Base-by-base conservation (phyloP, 2,113 vertebrate genomes). In the Prunella himalayana region DNA sequence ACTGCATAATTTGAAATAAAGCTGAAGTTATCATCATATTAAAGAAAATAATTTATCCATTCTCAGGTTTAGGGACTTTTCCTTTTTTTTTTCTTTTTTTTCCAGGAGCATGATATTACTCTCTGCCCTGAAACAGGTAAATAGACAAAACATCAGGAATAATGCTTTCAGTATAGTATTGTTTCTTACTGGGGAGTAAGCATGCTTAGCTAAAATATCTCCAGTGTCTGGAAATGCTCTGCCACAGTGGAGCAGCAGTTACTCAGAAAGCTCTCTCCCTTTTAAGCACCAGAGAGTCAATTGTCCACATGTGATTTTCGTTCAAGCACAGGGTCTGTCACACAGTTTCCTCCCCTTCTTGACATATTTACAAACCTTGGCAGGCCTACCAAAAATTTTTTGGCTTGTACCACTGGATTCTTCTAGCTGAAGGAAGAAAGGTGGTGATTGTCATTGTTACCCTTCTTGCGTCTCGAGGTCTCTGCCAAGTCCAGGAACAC, bases 361-460 rank as follows among this genome's bases (percentile, higher is more conserved):
- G 85, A 96, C 33, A 68, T 88, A 83, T 93, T 95, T 92, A 73
- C 47, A 88, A 75, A 95, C 53, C n/a, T 88, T 92, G 90, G 92
- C 88, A 93, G 41, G 27, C 88, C 51, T 78, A 86, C 31, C 37
- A 78, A 92, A 82, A 65, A 1, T 0, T 1, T 54, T 84, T 92
- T 94, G 93, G 70, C 81, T 87, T 35, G 17, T 77, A 35, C 16
- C 30, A 12, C 24, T 45, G 53, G 27, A 81, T 81, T 93, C 24
- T 80, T 92, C 28, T 47, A 73, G 79, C 79, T 88, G 51, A 80
- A 88, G 59, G 39, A 66, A 47, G 51, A 88, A 77, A 90, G 54
- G 50, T 80, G 47, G 17, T 71, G 79, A 25, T 64, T 88, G 91
- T 89, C 72, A 35, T 56, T 54, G 33, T 75, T 86, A 70, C 54